phyloP scores from a whole-genome alignment of 2,113 vertebrate species.

The Chaetura pelagica region DNA sequence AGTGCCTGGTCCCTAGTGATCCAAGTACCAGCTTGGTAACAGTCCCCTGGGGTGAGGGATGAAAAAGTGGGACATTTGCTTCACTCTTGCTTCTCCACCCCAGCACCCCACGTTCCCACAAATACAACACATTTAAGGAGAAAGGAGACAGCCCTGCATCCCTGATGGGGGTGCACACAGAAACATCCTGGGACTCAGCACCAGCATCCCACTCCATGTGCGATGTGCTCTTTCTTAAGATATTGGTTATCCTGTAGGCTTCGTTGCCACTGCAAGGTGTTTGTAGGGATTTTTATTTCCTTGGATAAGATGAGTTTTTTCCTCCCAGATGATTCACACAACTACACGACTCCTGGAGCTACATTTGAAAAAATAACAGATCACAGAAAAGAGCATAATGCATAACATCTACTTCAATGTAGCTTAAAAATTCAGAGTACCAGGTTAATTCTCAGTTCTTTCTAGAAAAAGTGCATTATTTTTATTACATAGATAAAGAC shows the following conservation, averaged over 20 bases:
- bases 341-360: background rate
- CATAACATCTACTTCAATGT: background rate
- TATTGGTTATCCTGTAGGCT: background rate
- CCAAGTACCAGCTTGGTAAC: background rate
- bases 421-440: background rate
- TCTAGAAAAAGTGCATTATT: background rate
- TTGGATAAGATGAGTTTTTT: background rate
- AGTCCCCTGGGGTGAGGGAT: background rate
- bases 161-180: background rate
- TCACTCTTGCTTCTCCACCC: background rate
- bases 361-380: background rate
- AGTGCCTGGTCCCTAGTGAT: background rate
- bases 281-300: background rate
- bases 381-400: background rate
- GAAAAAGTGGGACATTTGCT: background rate
- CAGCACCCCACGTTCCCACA: rapidly evolving
- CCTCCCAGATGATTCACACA: background rate
- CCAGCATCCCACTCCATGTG: background rate
- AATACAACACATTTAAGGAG: background rate
- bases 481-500: background rate
- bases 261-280: background rate
- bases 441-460: background rate
- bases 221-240: rapidly evolving
- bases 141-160: background rate
- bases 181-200: background rate